A percentile compares a stretch with the other conserved stretches of the same genome.
Conservation (phyloP, 2,113 vertebrate genomes). For the Puma concolor region DNA sequence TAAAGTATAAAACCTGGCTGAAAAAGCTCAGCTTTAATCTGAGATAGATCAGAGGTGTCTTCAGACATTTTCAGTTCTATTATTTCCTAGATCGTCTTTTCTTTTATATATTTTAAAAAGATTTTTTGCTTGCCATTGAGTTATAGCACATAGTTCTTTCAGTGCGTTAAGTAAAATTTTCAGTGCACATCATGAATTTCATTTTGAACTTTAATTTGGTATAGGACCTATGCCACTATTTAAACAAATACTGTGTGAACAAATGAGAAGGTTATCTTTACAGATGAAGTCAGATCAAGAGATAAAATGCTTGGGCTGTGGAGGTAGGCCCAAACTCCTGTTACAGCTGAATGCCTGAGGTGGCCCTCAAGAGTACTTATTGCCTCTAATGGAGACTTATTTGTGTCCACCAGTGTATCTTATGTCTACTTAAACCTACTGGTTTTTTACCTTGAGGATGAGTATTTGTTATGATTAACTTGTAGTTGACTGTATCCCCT, state of each 20-base stretch:
- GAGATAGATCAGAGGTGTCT: background rate
- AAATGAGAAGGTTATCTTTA: background rate
- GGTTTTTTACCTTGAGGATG: background rate
- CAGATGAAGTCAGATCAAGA: background rate
- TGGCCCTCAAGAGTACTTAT: background rate
- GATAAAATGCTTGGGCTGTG: background rate
- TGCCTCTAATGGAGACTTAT: background rate
- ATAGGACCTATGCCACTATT: background rate
- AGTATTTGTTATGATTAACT: background rate
- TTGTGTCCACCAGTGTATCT: background rate
- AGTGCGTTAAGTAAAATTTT: background rate
- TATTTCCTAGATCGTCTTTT: background rate
- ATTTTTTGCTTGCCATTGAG: background rate
- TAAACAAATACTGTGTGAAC: background rate
- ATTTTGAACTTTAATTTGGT: constrained; percentile 31
- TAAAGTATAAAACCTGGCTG: background rate
- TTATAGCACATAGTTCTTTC: background rate
- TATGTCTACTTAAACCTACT: background rate
- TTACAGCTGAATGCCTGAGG: background rate
- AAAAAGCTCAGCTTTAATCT: background rate
- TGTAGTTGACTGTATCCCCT: background rate
- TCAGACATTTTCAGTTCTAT: background rate
- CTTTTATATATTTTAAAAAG: background rate
- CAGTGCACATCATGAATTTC: background rate
- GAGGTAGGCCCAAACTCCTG: background rate